Evolutionary conservation across 37 sponge, comb jelly and placozoan species (phyloP).

Genomic region (Diacarnus erythraeanus): DNA sequence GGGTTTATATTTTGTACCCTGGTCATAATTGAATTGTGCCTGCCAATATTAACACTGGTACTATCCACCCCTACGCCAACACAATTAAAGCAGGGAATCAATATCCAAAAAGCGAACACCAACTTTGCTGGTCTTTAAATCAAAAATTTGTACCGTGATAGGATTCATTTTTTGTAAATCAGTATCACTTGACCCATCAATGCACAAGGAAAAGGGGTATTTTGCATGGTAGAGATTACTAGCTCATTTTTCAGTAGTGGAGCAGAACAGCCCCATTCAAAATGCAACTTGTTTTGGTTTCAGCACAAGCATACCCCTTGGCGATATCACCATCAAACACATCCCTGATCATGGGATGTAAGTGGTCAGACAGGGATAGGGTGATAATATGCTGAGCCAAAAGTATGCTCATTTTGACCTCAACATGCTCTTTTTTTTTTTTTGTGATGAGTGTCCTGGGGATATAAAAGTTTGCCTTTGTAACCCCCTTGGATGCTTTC

Average conservation of each 20-base stretch:
- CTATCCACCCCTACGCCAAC: no score
- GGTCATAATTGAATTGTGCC: not conserved
- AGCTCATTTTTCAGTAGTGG: conserved; percentile 23
- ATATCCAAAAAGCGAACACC: conserved; percentile 49
- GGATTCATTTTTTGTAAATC: conserved; percentile 57
- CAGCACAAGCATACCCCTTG: conserved; percentile 37
- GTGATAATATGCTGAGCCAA: conserved; percentile 53
- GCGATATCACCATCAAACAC: conserved; percentile 46
- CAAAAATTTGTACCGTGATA: conserved; percentile 49
- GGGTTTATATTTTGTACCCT: no score
- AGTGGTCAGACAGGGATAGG: conserved; percentile 36
- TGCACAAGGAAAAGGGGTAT: conserved; percentile 21
- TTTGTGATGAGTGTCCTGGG: not conserved
- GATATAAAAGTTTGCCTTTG: not conserved
- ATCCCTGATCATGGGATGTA: conserved; percentile 42
- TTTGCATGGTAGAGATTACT: conserved; percentile 33
- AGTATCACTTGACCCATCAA: conserved; percentile 67
- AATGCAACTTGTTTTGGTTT: no score
- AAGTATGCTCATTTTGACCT: conserved; percentile 47
- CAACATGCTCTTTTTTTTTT: conserved; percentile 46
- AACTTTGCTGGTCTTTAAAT: conserved; percentile 17
- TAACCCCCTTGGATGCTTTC: not conserved
- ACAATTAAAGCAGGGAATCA: conserved; percentile 53
- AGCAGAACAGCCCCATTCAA: conserved; percentile 48
- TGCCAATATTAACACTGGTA: not conserved